These are phyloP conservation scores for Mylabris sibirica DNA, from an alignment of 2,888 invertebrate genomes.

Conservation along the genomic window DNA sequence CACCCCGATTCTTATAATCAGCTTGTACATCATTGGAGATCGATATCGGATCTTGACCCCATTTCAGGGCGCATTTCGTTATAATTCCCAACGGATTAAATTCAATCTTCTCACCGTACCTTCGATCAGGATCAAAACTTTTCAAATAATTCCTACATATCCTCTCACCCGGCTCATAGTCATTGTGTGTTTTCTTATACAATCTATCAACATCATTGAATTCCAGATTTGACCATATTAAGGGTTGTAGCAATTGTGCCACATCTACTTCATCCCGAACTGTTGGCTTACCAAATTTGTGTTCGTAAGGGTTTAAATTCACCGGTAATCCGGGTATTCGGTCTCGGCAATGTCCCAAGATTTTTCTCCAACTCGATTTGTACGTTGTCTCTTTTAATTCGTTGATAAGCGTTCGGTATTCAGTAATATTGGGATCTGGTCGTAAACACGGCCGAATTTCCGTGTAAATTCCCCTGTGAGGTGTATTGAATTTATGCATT, in stretches of 20 bases:
- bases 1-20: constrained; percentile 60
- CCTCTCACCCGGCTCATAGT: constrained; percentile 62
- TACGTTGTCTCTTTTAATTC: constrained; percentile 63
- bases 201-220: constrained; percentile 57
- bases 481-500: constrained; percentile 17
- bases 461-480: constrained; percentile 22
- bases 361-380: constrained; percentile 61
- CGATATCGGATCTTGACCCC: constrained; percentile 58
- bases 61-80: constrained; percentile 59
- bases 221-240: neutral
- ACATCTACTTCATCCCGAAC: neutral
- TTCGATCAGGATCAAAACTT: constrained; percentile 59
- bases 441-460: constrained; percentile 48
- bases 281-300: constrained; percentile 57
- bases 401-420: constrained; percentile 60
- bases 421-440: constrained; percentile 57
- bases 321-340: constrained; percentile 60
- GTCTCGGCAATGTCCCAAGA: constrained; percentile 61
- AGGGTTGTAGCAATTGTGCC: neutral
- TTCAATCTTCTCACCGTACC: constrained; percentile 61
- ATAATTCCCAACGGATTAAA: constrained; percentile 63
- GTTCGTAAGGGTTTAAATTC: constrained; percentile 56
- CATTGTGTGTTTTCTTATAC: constrained; percentile 62
- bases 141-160: constrained; percentile 52
- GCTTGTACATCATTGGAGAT: constrained; percentile 60